phyloP scores from a whole-genome alignment of 2,113 vertebrate genomes.

The Redunca redunca region DNA sequence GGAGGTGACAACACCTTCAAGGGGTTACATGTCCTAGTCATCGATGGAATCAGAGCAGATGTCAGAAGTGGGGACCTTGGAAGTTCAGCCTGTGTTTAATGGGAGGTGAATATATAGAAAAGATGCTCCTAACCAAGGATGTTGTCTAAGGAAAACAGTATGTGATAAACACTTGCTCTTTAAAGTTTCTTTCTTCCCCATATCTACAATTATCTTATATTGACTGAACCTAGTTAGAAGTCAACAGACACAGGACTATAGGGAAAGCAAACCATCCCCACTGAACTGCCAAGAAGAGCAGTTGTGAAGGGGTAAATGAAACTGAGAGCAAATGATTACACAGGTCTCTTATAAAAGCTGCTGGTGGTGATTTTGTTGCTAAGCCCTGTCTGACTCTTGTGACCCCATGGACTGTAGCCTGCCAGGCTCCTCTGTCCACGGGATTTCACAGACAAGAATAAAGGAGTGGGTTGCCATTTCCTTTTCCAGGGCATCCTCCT shows the following conservation, averaged over 20 bases:
- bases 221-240: not conserved
- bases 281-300: rapidly evolving
- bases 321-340: not conserved
- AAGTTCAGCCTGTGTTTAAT: not conserved
- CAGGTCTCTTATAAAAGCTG: not conserved
- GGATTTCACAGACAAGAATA: too few relatives aligned
- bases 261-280: rapidly evolving
- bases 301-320: rapidly evolving
- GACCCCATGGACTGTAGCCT: not conserved
- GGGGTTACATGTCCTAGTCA: not conserved
- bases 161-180: not conserved
- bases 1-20: too few relatives aligned
- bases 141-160: not conserved
- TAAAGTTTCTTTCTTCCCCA: not conserved
- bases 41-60: too few relatives aligned
- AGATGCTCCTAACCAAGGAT: not conserved
- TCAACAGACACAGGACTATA: not conserved
- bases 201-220: not conserved
- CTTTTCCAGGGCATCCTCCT: not conserved
- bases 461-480: too few relatives aligned
- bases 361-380: not conserved
- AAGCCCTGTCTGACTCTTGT: not conserved
- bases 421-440: too few relatives aligned
- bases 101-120: too few relatives aligned
- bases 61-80: rapidly evolving